Evolutionary conservation across 2,888 invertebrate genomes (phyloP).

Genomic region (Pteria penguin): DNA sequence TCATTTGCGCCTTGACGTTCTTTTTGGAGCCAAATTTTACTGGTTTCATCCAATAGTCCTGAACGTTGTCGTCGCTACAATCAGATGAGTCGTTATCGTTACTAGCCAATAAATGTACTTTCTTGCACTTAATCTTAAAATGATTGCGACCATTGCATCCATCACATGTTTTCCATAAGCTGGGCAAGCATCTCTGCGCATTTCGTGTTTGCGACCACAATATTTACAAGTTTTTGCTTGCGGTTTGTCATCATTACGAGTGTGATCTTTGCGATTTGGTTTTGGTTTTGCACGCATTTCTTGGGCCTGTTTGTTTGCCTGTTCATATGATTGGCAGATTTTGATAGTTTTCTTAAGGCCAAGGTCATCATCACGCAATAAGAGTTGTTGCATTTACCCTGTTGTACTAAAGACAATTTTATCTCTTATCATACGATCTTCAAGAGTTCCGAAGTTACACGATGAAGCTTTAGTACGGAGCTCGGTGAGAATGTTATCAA

Average conservation of each 20-base stretch:
- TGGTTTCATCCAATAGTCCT: too few species aligned
- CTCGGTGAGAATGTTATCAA: constrained; percentile 44
- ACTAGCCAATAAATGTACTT: too few species aligned
- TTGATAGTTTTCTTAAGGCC: constrained; percentile 27
- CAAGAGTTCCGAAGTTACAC: constrained; percentile 42
- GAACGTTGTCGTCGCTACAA: too few species aligned
- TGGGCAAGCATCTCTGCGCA: constrained; percentile 45
- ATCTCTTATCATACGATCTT: too few species aligned
- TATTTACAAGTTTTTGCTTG: constrained; percentile 37
- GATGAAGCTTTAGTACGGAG: constrained; percentile 31
- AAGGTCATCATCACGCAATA: constrained; percentile 43
- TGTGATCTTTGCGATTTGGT: too few species aligned
- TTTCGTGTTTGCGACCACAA: constrained; percentile 44
- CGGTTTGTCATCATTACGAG: too few species aligned
- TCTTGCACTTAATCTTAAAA: constrained; percentile 24
- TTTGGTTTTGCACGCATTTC: constrained; percentile 26
- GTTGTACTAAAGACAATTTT: constrained; percentile 44
- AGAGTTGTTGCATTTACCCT: constrained; percentile 42
- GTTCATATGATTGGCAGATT: constrained; percentile 39
- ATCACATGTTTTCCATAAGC: constrained; percentile 51
- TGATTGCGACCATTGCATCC: constrained; percentile 47
- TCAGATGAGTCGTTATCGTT: too few species aligned
- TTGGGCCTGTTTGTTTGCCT: constrained; percentile 10
- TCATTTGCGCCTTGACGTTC: constrained; percentile 2
- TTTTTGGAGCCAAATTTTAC: too few species aligned